Evolutionary conservation across 37 sponge, comb jelly and placozoan genomes (phyloP).

Genomic region (Geodia barretti): DNA sequence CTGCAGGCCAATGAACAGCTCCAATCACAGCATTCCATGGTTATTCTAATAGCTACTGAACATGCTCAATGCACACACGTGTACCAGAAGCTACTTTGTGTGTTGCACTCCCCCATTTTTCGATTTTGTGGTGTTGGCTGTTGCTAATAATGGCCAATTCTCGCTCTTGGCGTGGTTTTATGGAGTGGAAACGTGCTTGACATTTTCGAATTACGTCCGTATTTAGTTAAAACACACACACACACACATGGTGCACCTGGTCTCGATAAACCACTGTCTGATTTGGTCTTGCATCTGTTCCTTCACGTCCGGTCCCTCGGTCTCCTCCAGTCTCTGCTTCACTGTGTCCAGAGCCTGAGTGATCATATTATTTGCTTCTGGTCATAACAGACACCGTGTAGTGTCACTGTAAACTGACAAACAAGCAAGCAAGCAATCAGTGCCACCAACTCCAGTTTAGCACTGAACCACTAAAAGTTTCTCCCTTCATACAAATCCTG

Average conservation of each 20-base stretch:
- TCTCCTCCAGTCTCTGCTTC: conserved; percentile 87
- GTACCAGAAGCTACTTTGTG: too few species aligned
- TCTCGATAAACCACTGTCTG: conserved; percentile 99
- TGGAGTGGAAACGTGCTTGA: too few species aligned
- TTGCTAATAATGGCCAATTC: too few species aligned
- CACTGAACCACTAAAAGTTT: too few species aligned
- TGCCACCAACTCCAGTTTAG: not conserved
- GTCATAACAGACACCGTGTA: not conserved
- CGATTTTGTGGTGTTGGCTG: not conserved
- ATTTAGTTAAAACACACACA: too few species aligned
- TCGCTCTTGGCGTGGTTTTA: too few species aligned
- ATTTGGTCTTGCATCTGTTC: conserved; percentile 99
- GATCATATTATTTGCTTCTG: too few species aligned
- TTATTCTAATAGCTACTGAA: too few species aligned
- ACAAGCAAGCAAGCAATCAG: not conserved
- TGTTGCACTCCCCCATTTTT: not conserved
- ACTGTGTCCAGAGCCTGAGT: conserved; percentile 87
- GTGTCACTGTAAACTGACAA: not conserved
- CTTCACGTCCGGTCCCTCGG: conserved; percentile 97
- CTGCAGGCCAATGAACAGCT: too few species aligned
- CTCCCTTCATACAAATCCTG: too few species aligned
- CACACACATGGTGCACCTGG: conserved; percentile 83
- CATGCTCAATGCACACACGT: too few species aligned
- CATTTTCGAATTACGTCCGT: not conserved
- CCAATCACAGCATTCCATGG: too few species aligned